Conservation (phyloP, 2,113 vertebrate species). For the Coreoperca whiteheadi region DNA sequence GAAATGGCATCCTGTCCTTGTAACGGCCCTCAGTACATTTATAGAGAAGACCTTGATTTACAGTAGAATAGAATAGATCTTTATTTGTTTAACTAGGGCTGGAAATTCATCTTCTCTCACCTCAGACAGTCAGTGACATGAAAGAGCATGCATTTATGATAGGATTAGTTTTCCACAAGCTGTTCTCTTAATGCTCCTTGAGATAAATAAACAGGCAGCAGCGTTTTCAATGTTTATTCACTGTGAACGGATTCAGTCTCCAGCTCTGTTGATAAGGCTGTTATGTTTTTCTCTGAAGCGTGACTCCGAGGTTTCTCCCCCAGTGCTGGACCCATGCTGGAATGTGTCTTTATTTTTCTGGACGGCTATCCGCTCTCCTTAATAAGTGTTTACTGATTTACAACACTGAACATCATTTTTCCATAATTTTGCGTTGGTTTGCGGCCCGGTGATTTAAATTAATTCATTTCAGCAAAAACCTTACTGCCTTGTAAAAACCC, state of each 20-base stretch:
- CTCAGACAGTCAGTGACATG: background rate
- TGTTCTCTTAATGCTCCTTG: background rate
- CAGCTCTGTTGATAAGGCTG: conserved; percentile 48
- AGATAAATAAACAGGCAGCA: conserved; percentile 26
- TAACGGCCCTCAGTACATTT: background rate
- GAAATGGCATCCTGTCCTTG: conserved; percentile 18
- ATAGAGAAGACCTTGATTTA: background rate
- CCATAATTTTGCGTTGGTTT: conserved; percentile 2
- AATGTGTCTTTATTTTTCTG: conserved; percentile 45
- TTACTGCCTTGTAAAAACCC: conserved; percentile 47
- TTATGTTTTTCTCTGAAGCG: conserved; percentile 36
- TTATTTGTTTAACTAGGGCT: background rate
- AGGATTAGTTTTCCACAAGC: conserved; percentile 21
- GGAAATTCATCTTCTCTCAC: conserved; percentile 6
- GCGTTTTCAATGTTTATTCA: conserved; percentile 31
- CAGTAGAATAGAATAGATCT: conserved; percentile 3
- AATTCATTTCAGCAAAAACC: background rate
- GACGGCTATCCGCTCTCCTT: background rate
- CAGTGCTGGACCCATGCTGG: conserved; percentile 10
- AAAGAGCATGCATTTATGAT: conserved; percentile 10
- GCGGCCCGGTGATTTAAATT: background rate
- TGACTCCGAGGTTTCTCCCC: conserved; percentile 23
- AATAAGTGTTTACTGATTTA: conserved; percentile 39
- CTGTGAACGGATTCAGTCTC: conserved; percentile 34
- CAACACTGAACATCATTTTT: conserved; percentile 16